Evolutionary conservation across 1,140 invertebrate species (phyloP).

Genomic region (Zaprionus ghesquierei): DNA sequence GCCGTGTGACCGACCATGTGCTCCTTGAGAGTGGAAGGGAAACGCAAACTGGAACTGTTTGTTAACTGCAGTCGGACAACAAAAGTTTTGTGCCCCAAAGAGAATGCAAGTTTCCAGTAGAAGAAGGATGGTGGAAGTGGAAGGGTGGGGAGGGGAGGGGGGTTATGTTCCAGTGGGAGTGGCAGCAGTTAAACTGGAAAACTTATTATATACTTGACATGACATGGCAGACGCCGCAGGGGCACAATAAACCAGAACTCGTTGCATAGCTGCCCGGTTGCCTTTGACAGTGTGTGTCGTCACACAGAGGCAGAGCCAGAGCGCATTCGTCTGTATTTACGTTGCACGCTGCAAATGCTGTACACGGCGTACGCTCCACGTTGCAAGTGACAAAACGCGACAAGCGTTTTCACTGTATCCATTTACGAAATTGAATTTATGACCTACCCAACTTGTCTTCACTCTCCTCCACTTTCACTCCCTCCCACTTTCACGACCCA

Average conservation of each 20-base stretch:
- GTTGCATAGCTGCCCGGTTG: background rate
- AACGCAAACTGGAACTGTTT: conserved; percentile 5
- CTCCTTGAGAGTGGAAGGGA: background rate
- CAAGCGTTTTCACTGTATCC: conserved; percentile 38
- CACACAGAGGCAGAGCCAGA: conserved; percentile 7
- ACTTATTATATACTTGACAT: conserved; percentile 49
- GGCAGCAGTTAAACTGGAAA: conserved; percentile 37
- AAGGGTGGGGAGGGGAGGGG: background rate
- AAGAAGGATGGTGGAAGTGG: background rate
- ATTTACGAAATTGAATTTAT: conserved; percentile 74
- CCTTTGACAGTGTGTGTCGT: background rate
- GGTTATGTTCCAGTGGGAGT: conserved; percentile 2
- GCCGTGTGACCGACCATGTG: conserved; percentile 15
- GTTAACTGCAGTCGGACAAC: conserved; percentile 23
- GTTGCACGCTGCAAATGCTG: background rate
- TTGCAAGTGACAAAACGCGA: conserved; percentile 66
- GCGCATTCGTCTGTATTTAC: background rate
- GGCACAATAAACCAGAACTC: conserved; percentile 12
- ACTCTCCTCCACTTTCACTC: too few species aligned
- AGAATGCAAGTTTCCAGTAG: background rate
- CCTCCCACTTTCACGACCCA: background rate
- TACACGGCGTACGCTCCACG: background rate
- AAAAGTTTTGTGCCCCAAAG: conserved; percentile 11
- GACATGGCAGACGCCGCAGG: conserved; percentile 24
- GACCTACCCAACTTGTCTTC: conserved; percentile 15